phyloP scores from a whole-genome alignment of 2,113 vertebrate species.

The Notiomystis cincta region DNA sequence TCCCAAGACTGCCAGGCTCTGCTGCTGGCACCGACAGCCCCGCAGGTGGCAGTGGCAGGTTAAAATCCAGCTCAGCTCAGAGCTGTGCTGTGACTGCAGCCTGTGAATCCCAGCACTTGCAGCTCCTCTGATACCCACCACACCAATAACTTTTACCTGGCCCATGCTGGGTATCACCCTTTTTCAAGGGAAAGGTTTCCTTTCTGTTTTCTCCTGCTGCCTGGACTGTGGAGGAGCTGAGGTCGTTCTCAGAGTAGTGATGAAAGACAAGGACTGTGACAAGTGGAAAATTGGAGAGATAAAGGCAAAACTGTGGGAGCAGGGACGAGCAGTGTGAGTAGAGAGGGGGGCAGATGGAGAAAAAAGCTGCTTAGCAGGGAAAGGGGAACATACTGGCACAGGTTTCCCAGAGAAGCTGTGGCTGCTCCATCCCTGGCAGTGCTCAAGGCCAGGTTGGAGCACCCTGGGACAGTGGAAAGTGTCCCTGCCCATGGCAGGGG shows the following conservation, averaged over 20 bases:
- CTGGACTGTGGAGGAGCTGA: neutral
- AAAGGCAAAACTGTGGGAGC: neutral
- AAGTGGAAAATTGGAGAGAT: neutral
- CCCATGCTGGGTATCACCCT: accelerated
- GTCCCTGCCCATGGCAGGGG: neutral
- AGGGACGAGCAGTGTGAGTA: neutral
- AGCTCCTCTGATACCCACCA: neutral
- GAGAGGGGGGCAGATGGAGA: neutral
- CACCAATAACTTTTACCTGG: neutral
- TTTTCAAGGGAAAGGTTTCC: neutral
- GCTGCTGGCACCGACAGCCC: neutral
- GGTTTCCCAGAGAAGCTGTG: neutral
- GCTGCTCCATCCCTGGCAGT: neutral
- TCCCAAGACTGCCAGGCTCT: neutral
- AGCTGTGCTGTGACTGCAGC: neutral
- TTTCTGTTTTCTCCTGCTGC: neutral
- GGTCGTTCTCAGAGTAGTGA: accelerated
- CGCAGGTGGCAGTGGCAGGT: constrained; percentile 59
- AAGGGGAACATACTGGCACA: neutral
- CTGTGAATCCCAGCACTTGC: accelerated
- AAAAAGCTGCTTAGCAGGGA: neutral
- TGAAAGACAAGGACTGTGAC: neutral
- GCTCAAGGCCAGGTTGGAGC: neutral
- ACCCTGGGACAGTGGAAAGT: neutral
- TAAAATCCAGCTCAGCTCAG: neutral